Conservation (phyloP, 2,797 vertebrate genomes). For the Melanotaenia pygmaea region DNA sequence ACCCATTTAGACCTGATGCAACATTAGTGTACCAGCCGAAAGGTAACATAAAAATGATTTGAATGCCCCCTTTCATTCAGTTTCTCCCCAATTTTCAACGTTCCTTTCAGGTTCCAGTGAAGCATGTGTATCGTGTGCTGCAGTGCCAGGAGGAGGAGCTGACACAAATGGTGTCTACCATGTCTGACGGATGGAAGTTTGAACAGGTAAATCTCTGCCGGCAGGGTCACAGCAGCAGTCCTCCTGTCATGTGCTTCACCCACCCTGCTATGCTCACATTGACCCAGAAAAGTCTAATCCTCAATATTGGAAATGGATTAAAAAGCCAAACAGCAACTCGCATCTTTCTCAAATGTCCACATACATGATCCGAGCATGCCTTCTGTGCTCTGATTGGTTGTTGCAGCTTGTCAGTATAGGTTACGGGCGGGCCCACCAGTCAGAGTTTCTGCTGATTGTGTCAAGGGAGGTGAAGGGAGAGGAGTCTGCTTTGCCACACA, state of each 20-base stretch:
- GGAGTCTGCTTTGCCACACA: slow-evolving; percentile 91
- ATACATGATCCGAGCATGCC: slow-evolving; percentile 79
- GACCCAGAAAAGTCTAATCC: slow-evolving; percentile 63
- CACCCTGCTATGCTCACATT: slow-evolving; percentile 67
- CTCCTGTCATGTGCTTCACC: slow-evolving; percentile 70
- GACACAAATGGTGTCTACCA: slow-evolving; percentile 99
- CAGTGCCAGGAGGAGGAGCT: slow-evolving; percentile 99
- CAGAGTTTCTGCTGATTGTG: slow-evolving; percentile 98
- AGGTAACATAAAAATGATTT: neutral
- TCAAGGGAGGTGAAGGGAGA: slow-evolving; percentile 94
- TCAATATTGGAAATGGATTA: slow-evolving; percentile 51
- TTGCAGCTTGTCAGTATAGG: slow-evolving; percentile 97
- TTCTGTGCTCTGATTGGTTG: slow-evolving; percentile 92
- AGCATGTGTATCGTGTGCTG: slow-evolving; percentile 97
- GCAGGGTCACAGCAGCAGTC: slow-evolving; percentile 26
- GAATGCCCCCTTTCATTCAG: neutral
- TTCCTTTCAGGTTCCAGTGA: slow-evolving; percentile 88
- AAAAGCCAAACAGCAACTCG: slow-evolving; percentile 55
- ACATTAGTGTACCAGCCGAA: neutral
- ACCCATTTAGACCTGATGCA: neutral
- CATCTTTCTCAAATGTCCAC: slow-evolving; percentile 70
- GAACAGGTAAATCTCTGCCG: slow-evolving; percentile 93
- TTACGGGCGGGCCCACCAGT: slow-evolving; percentile 93
- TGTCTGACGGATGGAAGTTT: slow-evolving; percentile 99
- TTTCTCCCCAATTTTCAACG: neutral